Evolutionary conservation across 2,888 invertebrate genomes (phyloP), one percentile per base, ranked within the genome.

Genomic region (Operophtera brumata): DNA sequence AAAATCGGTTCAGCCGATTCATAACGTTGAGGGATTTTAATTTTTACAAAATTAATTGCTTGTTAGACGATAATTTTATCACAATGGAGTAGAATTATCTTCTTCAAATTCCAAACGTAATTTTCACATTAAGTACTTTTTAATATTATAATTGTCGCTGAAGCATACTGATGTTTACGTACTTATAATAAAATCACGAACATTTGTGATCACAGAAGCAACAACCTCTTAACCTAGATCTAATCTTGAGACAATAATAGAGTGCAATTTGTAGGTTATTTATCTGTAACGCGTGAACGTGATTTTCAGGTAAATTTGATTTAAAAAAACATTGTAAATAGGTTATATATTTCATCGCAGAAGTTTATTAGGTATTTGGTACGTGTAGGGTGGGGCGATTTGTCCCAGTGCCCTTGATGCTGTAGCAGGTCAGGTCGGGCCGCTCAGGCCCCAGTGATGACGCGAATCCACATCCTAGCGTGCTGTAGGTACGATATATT

Each of bases 361-460:
- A 46, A 30, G 40, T 25, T 30, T 7, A 30, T 2, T 30, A 30
- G 3, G 9, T 41, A 13, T 46, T 37, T 35, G 10, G 14, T 49
- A 49, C 43, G 11, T 47, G 43, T 44, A 45, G 62, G 64, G 66
- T 59, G 65, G 62, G 66, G 66, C 64, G 51, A 58, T 54, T 48
- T 63, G 70, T 66, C 71, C 71, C 66, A 68, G 64, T 72, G 70
- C 64, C 75, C 75, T 75, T 75, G 73, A 69, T 71, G 67, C 61
- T 67, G 69, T 70, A 67, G 57, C 71, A 70, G 75, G 73, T 73
- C 75, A 66, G 62, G 62, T 62, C 54, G 62, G 58, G 64, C 46
- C 55, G 65, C 67, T 44, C 44, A 42, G 52, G 54, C 48, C 42
- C 47, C 45, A 43, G 30, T 43, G 59, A 54, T 61, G 61, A 62